These are phyloP conservation scores for Matsumyia berberina DNA, from an alignment of 2,888 invertebrate species.

Conservation along the genomic window DNA sequence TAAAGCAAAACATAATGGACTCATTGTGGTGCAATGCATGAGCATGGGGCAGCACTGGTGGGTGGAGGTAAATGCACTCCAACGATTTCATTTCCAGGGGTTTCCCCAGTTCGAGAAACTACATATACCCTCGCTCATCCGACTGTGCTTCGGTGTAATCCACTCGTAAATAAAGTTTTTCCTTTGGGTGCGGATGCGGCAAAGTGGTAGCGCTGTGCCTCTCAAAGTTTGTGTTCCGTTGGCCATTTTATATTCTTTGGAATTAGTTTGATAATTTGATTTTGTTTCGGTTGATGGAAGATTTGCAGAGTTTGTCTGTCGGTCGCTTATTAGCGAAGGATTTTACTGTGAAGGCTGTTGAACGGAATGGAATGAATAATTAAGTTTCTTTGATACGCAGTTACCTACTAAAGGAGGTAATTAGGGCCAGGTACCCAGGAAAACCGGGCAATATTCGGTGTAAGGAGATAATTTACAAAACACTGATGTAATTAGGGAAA, in stretches of 20 bases:
- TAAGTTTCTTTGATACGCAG: constrained; percentile 12
- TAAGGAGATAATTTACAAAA: not conserved
- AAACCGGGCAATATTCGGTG: too few species aligned
- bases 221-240: constrained; percentile 20
- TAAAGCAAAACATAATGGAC: constrained; percentile 49
- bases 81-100: not conserved
- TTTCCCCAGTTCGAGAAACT: too few species aligned
- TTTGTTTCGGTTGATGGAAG: constrained; percentile 41
- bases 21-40: constrained; percentile 37
- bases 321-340: constrained; percentile 22
- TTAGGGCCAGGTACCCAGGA: not conserved
- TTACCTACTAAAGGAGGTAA: constrained; percentile 17
- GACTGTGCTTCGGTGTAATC: not conserved
- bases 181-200: not conserved
- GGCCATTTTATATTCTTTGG: constrained; percentile 36
- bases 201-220: not conserved
- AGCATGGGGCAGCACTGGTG: not conserved
- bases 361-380: constrained; percentile 29
- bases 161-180: constrained; percentile 24
- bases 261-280: constrained; percentile 61
- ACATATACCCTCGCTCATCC: constrained; percentile 9
- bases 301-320: constrained; percentile 19
- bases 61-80: constrained; percentile 45
- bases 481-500: constrained; percentile 4
- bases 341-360: constrained; percentile 5